These are phyloP conservation scores for Noctua pronuba DNA, from an alignment of 2,888 invertebrate genomes.

Conservation along the genomic window DNA sequence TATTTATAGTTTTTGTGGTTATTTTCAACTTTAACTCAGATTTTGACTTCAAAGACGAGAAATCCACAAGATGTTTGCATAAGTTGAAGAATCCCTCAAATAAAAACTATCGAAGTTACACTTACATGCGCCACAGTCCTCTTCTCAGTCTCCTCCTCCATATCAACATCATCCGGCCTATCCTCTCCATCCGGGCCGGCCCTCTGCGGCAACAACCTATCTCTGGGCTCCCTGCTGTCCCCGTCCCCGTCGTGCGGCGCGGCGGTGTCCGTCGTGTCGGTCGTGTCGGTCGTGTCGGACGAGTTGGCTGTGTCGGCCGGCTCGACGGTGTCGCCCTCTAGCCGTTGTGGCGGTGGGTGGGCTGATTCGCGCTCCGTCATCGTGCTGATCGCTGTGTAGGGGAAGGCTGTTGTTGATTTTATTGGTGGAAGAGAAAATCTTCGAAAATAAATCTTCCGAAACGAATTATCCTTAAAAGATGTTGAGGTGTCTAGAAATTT, in stretches of 20 bases:
- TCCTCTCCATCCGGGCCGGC: constrained; percentile 80
- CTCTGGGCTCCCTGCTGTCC: constrained; percentile 55
- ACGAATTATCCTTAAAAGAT: no score
- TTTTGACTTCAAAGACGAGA: background rate
- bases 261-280: constrained; percentile 14
- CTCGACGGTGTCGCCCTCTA: constrained; percentile 64
- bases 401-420: constrained; percentile 8
- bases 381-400: constrained; percentile 92
- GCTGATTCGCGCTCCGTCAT: constrained; percentile 99
- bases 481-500: no score
- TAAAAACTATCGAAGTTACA: constrained; percentile 38
- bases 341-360: constrained; percentile 91
- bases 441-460: background rate
- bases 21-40: background rate
- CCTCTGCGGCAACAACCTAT: constrained; percentile 74
- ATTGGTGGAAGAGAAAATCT: background rate
- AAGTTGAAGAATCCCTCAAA: background rate
- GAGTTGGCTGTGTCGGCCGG: constrained; percentile 49
- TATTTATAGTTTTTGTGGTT: no score
- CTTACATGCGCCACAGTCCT: constrained; percentile 70
- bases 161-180: constrained; percentile 62
- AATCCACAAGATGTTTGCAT: background rate
- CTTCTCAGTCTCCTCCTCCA: constrained; percentile 57
- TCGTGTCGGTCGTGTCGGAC: constrained; percentile 14
- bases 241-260: constrained; percentile 24